Percentiles rank a stretch among this genome's conserved stretches.
These are phyloP conservation scores for Drosophila acutilabella DNA, from an alignment of 2,888 invertebrate genomes.

Conservation along the genomic window DNA sequence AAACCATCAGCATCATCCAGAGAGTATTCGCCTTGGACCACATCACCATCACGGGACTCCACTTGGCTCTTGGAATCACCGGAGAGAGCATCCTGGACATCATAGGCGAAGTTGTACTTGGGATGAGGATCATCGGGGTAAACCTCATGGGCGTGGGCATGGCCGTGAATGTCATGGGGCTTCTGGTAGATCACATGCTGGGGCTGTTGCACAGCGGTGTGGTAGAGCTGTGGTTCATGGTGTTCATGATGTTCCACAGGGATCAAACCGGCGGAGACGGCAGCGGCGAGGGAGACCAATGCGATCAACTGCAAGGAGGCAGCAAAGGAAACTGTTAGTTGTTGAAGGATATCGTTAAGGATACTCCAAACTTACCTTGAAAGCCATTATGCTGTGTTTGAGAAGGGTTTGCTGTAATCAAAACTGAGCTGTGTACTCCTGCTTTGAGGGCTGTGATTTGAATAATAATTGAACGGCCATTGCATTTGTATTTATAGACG, in stretches of 20 bases:
- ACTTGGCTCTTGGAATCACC: slow-evolving; percentile 84
- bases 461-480: slow-evolving; percentile 74
- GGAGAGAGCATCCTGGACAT: slow-evolving; percentile 83
- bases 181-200: slow-evolving; percentile 74
- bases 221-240: slow-evolving; percentile 44
- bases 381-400: slow-evolving; percentile 72
- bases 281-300: slow-evolving; percentile 65
- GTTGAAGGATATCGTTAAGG: not conserved
- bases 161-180: slow-evolving; percentile 66
- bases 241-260: slow-evolving; percentile 73
- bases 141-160: slow-evolving; percentile 65
- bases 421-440: slow-evolving; percentile 72
- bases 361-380: slow-evolving; percentile 72
- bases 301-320: slow-evolving; percentile 62
- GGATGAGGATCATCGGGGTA: slow-evolving; percentile 82
- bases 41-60: slow-evolving; percentile 84
- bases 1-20: slow-evolving; percentile 84
- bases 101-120: slow-evolving; percentile 83
- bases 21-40: slow-evolving; percentile 84
- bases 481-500: slow-evolving; percentile 81
- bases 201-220: slow-evolving; percentile 50
- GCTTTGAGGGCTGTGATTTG: slow-evolving; percentile 72
- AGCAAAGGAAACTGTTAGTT: not conserved
- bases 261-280: slow-evolving; percentile 73
- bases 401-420: slow-evolving; percentile 31